These are phyloP conservation scores for Hyposoter didymator DNA, from an alignment of 2,888 invertebrate species.

Conservation along the genomic window DNA sequence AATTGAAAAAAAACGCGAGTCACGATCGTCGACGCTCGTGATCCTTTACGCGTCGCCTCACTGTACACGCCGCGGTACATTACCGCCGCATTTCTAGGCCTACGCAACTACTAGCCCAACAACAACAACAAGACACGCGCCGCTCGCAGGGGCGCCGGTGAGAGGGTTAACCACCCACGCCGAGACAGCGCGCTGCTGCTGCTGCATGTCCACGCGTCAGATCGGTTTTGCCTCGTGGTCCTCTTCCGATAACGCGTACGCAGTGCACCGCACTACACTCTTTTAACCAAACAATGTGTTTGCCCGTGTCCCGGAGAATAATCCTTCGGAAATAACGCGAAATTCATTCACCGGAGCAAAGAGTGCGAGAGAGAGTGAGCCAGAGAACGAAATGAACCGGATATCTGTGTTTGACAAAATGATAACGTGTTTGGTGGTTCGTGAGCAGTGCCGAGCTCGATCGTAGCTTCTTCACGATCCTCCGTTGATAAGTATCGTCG, in stretches of 20 bases:
- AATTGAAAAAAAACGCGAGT: constrained; percentile 27
- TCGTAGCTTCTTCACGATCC: neutral
- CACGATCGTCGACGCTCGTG: constrained; percentile 39
- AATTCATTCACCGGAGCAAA: too few species aligned
- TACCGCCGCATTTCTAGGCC: constrained; percentile 25
- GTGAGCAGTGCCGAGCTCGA: neutral
- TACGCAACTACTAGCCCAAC: constrained; percentile 23
- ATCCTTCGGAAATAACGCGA: too few species aligned
- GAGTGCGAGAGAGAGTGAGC: neutral
- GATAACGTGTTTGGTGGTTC: neutral
- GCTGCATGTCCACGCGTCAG: constrained; percentile 10
- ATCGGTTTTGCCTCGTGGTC: constrained; percentile 23
- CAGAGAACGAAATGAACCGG: neutral
- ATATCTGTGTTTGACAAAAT: neutral
- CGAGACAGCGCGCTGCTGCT: neutral
- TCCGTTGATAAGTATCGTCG: neutral
- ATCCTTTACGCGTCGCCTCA: constrained; percentile 34
- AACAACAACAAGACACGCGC: too few species aligned
- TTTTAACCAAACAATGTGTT: too few species aligned
- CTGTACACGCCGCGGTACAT: constrained; percentile 16
- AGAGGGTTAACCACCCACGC: constrained; percentile 56
- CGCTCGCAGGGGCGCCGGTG: constrained; percentile 39
- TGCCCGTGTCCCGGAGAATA: too few species aligned
- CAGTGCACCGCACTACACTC: too few species aligned
- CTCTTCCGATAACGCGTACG: neutral